phyloP scores from a whole-genome alignment of 2,797 vertebrate genomes.

The Chaetodon trifasciatus region DNA sequence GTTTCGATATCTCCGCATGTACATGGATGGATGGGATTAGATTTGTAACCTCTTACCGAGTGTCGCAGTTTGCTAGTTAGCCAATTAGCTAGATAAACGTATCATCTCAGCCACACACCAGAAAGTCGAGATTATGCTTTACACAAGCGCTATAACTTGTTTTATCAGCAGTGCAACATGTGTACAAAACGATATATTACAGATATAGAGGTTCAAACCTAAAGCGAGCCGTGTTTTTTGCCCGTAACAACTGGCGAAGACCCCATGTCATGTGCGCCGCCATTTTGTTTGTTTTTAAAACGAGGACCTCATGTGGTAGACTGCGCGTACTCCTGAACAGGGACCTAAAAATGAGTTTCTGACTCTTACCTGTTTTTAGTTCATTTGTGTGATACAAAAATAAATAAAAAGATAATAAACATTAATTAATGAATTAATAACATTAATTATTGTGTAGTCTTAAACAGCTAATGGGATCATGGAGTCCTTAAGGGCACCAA shows the following conservation, averaged over 20 bases:
- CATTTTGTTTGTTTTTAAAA: constrained; percentile 87
- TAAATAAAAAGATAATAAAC: background rate
- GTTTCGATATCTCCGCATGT: background rate
- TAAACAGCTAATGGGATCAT: background rate
- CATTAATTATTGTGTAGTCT: too few relatives aligned
- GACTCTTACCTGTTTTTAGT: accelerated
- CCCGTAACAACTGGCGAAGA: constrained; percentile 66
- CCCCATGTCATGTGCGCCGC: constrained; percentile 81
- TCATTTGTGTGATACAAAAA: too few relatives aligned
- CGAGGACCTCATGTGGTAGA: constrained; percentile 56
- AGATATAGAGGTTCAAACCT: constrained; percentile 65
- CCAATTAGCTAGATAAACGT: constrained; percentile 17
- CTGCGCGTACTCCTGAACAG: accelerated
- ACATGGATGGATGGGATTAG: background rate
- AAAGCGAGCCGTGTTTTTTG: constrained; percentile 45
- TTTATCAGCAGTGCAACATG: background rate
- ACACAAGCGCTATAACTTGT: background rate
- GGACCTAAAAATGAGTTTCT: background rate
- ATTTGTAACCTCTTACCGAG: background rate
- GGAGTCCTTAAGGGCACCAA: too few relatives aligned
- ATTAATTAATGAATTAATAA: background rate
- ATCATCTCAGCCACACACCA: too few relatives aligned
- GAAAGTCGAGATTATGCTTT: accelerated
- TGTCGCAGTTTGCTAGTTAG: constrained; percentile 24
- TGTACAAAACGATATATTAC: accelerated